Evolutionary conservation across 2,888 invertebrate genomes (phyloP).

Genomic region (Sisyra nigra): DNA sequence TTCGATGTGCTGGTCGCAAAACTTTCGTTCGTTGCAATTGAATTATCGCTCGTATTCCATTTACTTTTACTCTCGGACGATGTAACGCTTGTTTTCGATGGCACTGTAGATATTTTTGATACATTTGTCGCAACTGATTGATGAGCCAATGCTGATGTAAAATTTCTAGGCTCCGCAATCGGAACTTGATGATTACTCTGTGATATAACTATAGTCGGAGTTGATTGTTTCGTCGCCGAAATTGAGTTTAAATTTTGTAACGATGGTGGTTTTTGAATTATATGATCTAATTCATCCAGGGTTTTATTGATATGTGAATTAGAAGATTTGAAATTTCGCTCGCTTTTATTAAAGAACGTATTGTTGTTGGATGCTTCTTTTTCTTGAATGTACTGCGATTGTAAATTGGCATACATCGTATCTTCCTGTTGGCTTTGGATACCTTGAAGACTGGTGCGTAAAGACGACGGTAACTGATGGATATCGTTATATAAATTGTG

Average conservation of each 20-base stretch:
- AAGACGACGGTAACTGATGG: background rate
- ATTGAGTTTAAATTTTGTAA: too few relatives aligned
- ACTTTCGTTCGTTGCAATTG: background rate
- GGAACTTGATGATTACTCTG: too few relatives aligned
- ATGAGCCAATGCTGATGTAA: background rate
- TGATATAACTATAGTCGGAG: too few relatives aligned
- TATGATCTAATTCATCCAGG: too few relatives aligned
- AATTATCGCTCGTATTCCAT: background rate
- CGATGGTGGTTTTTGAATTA: too few relatives aligned
- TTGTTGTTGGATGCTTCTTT: too few relatives aligned
- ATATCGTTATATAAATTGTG: background rate
- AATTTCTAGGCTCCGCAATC: too few relatives aligned
- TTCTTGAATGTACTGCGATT: background rate
- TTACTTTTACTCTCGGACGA: background rate
- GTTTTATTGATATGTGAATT: too few relatives aligned
- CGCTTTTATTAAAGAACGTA: too few relatives aligned
- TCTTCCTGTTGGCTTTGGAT: background rate
- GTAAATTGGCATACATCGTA: constrained; percentile 3
- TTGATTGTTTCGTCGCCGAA: too few relatives aligned
- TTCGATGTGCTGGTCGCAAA: background rate
- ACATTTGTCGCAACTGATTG: background rate
- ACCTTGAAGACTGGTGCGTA: constrained; percentile 2
- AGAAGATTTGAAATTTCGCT: too few relatives aligned
- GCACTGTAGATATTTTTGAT: background rate
- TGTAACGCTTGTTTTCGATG: background rate